Evolutionary conservation across 2,888 invertebrate genomes (phyloP).

Genomic region (Zhuqinia jingwanae): DNA sequence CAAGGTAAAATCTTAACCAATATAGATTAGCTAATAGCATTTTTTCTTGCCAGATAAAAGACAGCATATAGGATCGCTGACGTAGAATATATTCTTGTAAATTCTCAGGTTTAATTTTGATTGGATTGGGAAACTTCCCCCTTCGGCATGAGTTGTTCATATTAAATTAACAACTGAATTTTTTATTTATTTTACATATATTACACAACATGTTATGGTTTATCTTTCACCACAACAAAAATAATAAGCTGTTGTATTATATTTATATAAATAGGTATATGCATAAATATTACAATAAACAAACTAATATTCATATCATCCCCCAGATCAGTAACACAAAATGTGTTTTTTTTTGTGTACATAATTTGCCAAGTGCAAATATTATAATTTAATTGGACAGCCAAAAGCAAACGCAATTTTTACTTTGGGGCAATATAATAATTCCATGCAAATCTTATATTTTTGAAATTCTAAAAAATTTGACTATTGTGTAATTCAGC

Average conservation of each 20-base stretch:
- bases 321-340: not conserved
- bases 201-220: no score
- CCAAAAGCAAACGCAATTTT: not conserved
- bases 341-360: not conserved
- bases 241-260: no score
- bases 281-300: no score
- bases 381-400: slow-evolving; percentile 9
- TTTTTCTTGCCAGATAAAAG: not conserved
- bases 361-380: not conserved
- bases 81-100: not conserved
- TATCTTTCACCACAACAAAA: no score
- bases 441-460: not conserved
- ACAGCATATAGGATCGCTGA: not conserved
- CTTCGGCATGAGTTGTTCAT: slow-evolving; percentile 6
- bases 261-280: no score
- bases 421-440: not conserved
- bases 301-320: not conserved
- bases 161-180: no score
- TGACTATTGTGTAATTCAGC: slow-evolving; percentile 21
- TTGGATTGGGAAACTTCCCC: slow-evolving; percentile 21
- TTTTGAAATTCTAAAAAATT: not conserved
- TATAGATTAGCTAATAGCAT: slow-evolving; percentile 37
- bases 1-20: slow-evolving; percentile 33
- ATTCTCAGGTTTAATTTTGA: slow-evolving; percentile 5
- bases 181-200: no score